These are phyloP conservation scores for Agriotes lineatus DNA, from an alignment of 2,888 invertebrate genomes.

Conservation along the genomic window DNA sequence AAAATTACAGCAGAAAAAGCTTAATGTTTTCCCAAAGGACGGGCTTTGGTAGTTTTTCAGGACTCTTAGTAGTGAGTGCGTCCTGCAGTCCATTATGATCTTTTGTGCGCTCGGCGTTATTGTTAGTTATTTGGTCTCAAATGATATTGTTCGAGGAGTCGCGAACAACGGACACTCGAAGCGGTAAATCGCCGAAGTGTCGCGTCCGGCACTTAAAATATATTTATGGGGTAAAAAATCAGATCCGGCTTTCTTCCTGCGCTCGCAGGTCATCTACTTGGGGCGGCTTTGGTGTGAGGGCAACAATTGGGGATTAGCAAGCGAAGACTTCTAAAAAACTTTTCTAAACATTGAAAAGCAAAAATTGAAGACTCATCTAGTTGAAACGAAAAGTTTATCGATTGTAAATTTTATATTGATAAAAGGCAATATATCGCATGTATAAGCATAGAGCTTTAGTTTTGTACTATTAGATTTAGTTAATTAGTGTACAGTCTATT, in stretches of 20 bases:
- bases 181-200: constrained; percentile 59
- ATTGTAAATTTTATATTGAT: too few species aligned
- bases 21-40: constrained; percentile 14
- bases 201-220: constrained; percentile 64
- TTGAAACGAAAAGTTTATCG: too few species aligned
- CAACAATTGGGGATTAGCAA: too few species aligned
- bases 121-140: constrained; percentile 54
- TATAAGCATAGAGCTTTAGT: too few species aligned
- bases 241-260: background rate
- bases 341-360: too few species aligned
- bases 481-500: too few species aligned
- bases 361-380: too few species aligned
- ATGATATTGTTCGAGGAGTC: constrained; percentile 53
- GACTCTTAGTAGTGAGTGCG: constrained; percentile 33
- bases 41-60: constrained; percentile 18
- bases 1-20: constrained; percentile 12
- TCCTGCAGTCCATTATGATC: constrained; percentile 48
- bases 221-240: constrained; percentile 59
- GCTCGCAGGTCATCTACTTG: background rate
- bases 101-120: constrained; percentile 49
- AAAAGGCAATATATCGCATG: too few species aligned
- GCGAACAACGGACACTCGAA: constrained; percentile 48
- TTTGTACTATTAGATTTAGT: too few species aligned
- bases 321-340: too few species aligned
- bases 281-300: background rate